phyloP scores from a whole-genome alignment of 2,113 vertebrate species.

The Ploceus nigricollis region DNA sequence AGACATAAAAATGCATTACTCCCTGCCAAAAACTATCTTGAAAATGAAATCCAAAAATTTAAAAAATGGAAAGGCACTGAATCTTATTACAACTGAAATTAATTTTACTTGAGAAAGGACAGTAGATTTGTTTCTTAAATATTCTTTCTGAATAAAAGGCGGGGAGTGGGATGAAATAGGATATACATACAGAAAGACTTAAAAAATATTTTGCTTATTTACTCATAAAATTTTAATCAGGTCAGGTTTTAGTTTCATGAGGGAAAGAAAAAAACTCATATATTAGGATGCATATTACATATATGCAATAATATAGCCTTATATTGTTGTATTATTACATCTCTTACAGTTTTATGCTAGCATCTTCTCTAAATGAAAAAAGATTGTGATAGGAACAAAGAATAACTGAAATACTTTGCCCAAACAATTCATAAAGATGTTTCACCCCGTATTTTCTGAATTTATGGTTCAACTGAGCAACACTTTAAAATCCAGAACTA shows the following conservation, averaged over 20 bases:
- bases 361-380: neutral
- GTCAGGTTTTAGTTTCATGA: neutral
- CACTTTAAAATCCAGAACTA: neutral
- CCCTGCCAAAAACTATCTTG: constrained; percentile 31
- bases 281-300: neutral
- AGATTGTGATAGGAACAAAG: neutral
- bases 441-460: neutral
- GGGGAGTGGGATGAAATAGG: rapidly evolving
- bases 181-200: neutral
- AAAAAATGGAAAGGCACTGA: neutral
- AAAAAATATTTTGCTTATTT: neutral
- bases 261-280: rapidly evolving
- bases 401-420: neutral
- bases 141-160: neutral
- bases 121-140: neutral
- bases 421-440: neutral
- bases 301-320: neutral
- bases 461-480: neutral
- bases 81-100: neutral
- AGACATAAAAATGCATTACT: neutral
- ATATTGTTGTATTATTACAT: neutral
- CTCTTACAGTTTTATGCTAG: neutral
- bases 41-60: constrained; percentile 3
- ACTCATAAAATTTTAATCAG: neutral
- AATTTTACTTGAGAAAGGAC: neutral